These are phyloP conservation scores for Morelia viridis DNA, from an alignment of 2,797 vertebrate genomes.

Conservation along the genomic window DNA sequence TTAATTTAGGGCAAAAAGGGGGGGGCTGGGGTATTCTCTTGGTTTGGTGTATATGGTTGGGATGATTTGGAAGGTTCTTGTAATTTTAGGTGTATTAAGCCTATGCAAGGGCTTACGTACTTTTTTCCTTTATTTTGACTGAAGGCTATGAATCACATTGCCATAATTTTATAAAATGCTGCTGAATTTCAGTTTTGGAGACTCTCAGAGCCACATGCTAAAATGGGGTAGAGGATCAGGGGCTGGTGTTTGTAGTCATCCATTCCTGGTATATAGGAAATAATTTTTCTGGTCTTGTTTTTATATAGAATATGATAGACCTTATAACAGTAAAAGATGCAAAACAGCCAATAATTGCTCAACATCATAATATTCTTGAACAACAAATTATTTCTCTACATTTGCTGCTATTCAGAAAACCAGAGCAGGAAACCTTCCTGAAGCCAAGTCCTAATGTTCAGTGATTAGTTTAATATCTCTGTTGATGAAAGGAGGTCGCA, in stretches of 20 bases:
- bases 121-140: not conserved
- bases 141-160: not conserved
- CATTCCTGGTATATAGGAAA: not conserved
- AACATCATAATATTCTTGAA: not conserved
- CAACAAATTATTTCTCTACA: not conserved
- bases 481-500: constrained; percentile 33
- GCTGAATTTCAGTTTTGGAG: not conserved
- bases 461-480: constrained; percentile 10
- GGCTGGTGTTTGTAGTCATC: not conserved
- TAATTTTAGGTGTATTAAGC: not conserved
- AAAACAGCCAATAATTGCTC: not conserved
- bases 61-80: not conserved
- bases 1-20: not conserved
- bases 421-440: not conserved
- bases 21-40: not conserved
- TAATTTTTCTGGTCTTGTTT: not conserved
- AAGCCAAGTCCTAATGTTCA: not conserved
- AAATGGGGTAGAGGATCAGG: not conserved
- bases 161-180: not conserved
- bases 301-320: no score
- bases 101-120: not conserved
- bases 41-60: not conserved
- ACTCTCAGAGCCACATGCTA: not conserved
- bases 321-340: not conserved
- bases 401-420: not conserved